Evolutionary conservation across 1,140 invertebrate species (phyloP).

Genomic region (Dicyema japonicum): DNA sequence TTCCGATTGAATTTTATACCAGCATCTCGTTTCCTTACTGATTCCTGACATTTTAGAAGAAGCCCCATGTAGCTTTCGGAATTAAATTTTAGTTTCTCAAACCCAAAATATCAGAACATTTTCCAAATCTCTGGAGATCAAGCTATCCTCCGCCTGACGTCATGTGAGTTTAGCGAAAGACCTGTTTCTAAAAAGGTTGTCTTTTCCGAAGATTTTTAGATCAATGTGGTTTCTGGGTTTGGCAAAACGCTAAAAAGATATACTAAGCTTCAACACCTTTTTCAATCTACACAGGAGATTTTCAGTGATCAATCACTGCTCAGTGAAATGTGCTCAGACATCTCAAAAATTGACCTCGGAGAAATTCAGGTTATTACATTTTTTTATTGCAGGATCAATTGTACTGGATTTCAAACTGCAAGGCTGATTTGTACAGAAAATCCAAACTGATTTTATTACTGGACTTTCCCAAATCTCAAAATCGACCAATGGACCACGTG

Average conservation of each 20-base stretch:
- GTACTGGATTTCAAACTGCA: conserved; percentile 83
- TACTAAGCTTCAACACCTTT: conserved; percentile 86
- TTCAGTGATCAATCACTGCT: conserved; percentile 36
- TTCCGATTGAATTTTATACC: conserved; percentile 69
- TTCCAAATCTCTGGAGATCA: conserved; percentile 46
- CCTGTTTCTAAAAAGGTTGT: background rate
- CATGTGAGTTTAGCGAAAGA: background rate
- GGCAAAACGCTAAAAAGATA: conserved; percentile 69
- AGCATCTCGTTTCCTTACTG: conserved; percentile 65
- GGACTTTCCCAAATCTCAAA: conserved; percentile 62
- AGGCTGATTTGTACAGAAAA: conserved; percentile 44
- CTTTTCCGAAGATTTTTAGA: background rate
- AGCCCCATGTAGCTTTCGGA: conserved; percentile 43
- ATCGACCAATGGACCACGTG: conserved; percentile 82
- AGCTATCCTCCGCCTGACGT: conserved; percentile 25
- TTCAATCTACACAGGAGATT: conserved; percentile 67
- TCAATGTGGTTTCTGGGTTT: conserved; percentile 47
- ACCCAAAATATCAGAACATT: conserved; percentile 72
- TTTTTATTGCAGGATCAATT: conserved; percentile 30
- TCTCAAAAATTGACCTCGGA: background rate
- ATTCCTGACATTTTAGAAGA: conserved; percentile 66
- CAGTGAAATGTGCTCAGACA: background rate
- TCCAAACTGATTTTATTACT: conserved; percentile 68
- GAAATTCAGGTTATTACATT: conserved; percentile 13
- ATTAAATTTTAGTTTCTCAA: conserved; percentile 38